Conservation (phyloP, 2,113 vertebrate genomes). For the Corydoras maculifer region DNA sequence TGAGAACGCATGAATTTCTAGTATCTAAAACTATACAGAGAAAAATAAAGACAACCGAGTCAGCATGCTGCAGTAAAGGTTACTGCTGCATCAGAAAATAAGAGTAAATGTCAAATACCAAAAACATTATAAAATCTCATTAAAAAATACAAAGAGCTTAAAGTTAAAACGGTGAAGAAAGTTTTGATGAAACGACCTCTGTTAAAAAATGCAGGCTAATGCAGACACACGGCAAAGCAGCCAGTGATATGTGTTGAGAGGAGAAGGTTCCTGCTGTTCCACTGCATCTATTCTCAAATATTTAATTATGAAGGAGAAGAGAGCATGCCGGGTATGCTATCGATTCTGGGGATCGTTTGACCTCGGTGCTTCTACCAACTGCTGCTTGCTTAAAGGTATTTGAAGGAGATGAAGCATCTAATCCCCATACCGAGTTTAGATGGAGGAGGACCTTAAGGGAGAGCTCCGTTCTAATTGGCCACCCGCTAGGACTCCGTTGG, state of each 20-base stretch:
- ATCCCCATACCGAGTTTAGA: conserved; percentile 7
- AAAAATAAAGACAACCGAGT: too few relatives aligned
- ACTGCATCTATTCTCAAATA: background rate
- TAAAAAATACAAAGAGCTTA: background rate
- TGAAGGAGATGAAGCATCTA: conserved; percentile 23
- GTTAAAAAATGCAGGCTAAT: background rate
- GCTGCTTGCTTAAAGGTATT: conserved; percentile 25
- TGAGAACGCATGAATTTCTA: too few relatives aligned
- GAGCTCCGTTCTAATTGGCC: conserved; percentile 30
- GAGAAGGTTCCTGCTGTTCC: background rate
- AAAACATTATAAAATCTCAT: background rate
- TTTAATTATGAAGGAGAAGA: background rate
- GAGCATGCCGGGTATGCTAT: conserved; percentile 6
- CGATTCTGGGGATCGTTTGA: conserved; percentile 18
- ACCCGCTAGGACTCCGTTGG: conserved; percentile 16
- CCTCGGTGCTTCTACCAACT: conserved; percentile 21
- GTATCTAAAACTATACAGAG: too few relatives aligned
- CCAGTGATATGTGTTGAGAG: background rate
- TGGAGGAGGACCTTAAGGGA: conserved; percentile 5
- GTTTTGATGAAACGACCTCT: too few relatives aligned
- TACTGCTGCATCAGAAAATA: too few relatives aligned
- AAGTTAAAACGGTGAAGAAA: background rate
- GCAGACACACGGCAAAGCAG: background rate
- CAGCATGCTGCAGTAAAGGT: too few relatives aligned
- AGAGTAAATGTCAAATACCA: too few relatives aligned